Conservation (phyloP, 2,888 invertebrate genomes). For the Eucriotettix oculatus region DNA sequence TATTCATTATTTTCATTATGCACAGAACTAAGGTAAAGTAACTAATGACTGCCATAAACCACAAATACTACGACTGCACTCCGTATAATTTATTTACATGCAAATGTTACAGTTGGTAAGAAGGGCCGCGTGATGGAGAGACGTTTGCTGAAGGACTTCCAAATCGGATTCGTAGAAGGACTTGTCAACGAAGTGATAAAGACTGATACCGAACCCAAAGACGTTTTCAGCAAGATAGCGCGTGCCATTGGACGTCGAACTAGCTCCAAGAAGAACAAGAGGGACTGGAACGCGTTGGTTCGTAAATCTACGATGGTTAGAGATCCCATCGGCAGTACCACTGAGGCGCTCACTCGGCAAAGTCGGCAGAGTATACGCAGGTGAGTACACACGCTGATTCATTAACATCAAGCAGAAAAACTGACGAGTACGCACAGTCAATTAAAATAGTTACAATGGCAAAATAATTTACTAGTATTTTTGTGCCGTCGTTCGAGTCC, state of each 20-base stretch:
- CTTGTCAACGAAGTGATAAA: conserved; percentile 55
- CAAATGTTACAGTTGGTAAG: conserved; percentile 53
- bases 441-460: no score
- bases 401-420: no score
- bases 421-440: no score
- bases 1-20: no score
- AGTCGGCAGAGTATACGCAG: conserved; percentile 51
- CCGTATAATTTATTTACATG: no score
- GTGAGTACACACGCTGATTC: no score
- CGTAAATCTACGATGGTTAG: conserved; percentile 41
- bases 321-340: conserved; percentile 66
- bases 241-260: conserved; percentile 47
- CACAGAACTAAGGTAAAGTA: no score
- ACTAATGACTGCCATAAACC: no score
- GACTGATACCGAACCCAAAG: conserved; percentile 43
- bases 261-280: conserved; percentile 18
- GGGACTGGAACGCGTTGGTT: conserved; percentile 75
- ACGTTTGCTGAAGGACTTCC: conserved; percentile 74
- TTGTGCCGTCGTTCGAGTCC: no score
- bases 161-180: conserved; percentile 74
- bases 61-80: no score
- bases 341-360: conserved; percentile 44
- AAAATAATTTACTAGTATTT: no score
- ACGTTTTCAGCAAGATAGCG: conserved; percentile 71
- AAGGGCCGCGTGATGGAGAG: conserved; percentile 77